These are phyloP conservation scores for Aquatica leii DNA, from an alignment of 2,888 invertebrate genomes.

Conservation along the genomic window DNA sequence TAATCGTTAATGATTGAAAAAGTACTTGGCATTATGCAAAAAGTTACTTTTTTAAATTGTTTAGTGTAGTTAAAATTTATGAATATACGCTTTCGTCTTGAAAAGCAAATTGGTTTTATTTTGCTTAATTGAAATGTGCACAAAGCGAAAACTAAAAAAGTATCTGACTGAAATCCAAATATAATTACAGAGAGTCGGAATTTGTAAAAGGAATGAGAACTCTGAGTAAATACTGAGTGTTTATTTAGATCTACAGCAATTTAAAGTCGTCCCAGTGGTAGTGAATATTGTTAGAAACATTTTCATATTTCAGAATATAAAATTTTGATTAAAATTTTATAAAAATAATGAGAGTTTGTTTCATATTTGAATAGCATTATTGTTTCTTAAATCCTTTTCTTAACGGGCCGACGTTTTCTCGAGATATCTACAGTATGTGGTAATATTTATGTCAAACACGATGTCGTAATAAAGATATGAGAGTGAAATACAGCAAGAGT, in stretches of 20 bases:
- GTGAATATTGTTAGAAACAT: slow-evolving; percentile 23
- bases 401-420: neutral
- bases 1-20: neutral
- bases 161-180: slow-evolving; percentile 47
- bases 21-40: neutral
- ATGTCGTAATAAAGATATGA: slow-evolving; percentile 23
- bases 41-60: neutral
- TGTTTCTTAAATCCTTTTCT: slow-evolving; percentile 3
- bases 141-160: slow-evolving; percentile 53
- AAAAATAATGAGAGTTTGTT: slow-evolving; percentile 32
- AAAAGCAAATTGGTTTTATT: slow-evolving; percentile 36
- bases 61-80: slow-evolving; percentile 3
- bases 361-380: slow-evolving; percentile 16
- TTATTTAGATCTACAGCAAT: slow-evolving; percentile 40
- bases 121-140: slow-evolving; percentile 51
- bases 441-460: slow-evolving; percentile 23
- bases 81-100: slow-evolving; percentile 6
- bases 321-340: slow-evolving; percentile 35
- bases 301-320: slow-evolving; percentile 32
- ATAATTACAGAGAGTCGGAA: slow-evolving; percentile 41
- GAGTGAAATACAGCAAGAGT: slow-evolving; percentile 16
- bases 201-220: slow-evolving; percentile 42
- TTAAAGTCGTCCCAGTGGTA: slow-evolving; percentile 38
- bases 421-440: slow-evolving; percentile 7
- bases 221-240: slow-evolving; percentile 37